Conservation (phyloP, 2,888 invertebrate genomes). For the Ophraella communa region DNA sequence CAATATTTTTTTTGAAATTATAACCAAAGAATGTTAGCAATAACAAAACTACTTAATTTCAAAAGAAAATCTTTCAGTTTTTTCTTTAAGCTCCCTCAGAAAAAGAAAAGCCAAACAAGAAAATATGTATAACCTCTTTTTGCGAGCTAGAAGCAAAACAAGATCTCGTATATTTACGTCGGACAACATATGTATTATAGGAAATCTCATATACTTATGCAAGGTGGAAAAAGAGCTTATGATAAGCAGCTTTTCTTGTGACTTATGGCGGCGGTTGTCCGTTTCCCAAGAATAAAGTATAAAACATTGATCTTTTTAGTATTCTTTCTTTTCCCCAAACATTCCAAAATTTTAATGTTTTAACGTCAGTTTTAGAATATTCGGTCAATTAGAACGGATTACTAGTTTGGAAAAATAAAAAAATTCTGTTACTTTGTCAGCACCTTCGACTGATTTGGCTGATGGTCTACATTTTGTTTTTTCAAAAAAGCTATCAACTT, state of each 20-base stretch:
- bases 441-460: too few relatives aligned
- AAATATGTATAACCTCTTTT: neutral
- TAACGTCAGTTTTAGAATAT: constrained; percentile 51
- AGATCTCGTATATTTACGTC: constrained; percentile 16
- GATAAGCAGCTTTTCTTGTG: constrained; percentile 49
- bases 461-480: too few relatives aligned
- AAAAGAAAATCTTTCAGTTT: too few relatives aligned
- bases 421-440: too few relatives aligned
- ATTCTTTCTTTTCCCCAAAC: constrained; percentile 27
- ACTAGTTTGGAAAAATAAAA: too few relatives aligned
- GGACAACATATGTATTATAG: constrained; percentile 29
- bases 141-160: neutral
- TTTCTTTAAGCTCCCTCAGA: neutral
- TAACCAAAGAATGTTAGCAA: too few relatives aligned
- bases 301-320: constrained; percentile 51
- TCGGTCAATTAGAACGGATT: too few relatives aligned
- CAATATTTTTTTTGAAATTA: too few relatives aligned
- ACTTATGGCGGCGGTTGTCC: constrained; percentile 50
- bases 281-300: constrained; percentile 49
- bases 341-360: constrained; percentile 51
- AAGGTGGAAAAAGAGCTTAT: constrained; percentile 44
- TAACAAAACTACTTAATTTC: too few relatives aligned
- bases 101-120: too few relatives aligned
- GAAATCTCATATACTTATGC: constrained; percentile 34
- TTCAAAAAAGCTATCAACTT: too few relatives aligned